Percentiles rank a stretch among this genome's conserved stretches.
phyloP scores from a whole-genome alignment of 2,797 vertebrate species.

The Triplophysa yarkandensis region DNA sequence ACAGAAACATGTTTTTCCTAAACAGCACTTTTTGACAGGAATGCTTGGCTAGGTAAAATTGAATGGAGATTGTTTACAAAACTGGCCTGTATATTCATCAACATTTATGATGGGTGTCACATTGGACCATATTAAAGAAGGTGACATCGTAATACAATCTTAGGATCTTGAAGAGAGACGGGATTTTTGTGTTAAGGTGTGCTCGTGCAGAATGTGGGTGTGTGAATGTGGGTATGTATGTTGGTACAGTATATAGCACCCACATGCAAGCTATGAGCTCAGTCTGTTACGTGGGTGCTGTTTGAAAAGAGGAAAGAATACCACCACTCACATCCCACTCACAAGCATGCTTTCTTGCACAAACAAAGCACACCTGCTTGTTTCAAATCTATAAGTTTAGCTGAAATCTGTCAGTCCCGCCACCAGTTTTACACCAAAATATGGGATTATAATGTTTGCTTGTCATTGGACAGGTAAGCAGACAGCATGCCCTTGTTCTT shows the following conservation, averaged over 20 bases:
- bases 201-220: slow-evolving; percentile 39
- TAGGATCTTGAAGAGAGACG: slow-evolving; percentile 17
- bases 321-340: slow-evolving; percentile 51
- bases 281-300: slow-evolving; percentile 36
- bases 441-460: neutral
- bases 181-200: slow-evolving; percentile 29
- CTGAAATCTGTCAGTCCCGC: slow-evolving; percentile 2
- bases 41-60: slow-evolving; percentile 29
- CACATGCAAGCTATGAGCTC: slow-evolving; percentile 30
- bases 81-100: slow-evolving; percentile 60
- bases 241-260: slow-evolving; percentile 22
- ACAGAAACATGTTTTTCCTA: slow-evolving; percentile 47
- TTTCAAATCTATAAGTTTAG: slow-evolving; percentile 45
- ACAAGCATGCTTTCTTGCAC: slow-evolving; percentile 39
- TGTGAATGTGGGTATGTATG: slow-evolving; percentile 34
- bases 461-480: neutral
- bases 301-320: slow-evolving; percentile 55
- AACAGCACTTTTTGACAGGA: slow-evolving; percentile 34
- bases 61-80: slow-evolving; percentile 38
- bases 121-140: slow-evolving; percentile 65
- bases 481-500: neutral
- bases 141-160: slow-evolving; percentile 36
- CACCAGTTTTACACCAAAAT: neutral
- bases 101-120: slow-evolving; percentile 67
- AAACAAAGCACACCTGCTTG: slow-evolving; percentile 55